These are phyloP conservation scores for Plectrocnemia conspersa DNA, from an alignment of 1,140 invertebrate genomes.

Conservation along the genomic window DNA sequence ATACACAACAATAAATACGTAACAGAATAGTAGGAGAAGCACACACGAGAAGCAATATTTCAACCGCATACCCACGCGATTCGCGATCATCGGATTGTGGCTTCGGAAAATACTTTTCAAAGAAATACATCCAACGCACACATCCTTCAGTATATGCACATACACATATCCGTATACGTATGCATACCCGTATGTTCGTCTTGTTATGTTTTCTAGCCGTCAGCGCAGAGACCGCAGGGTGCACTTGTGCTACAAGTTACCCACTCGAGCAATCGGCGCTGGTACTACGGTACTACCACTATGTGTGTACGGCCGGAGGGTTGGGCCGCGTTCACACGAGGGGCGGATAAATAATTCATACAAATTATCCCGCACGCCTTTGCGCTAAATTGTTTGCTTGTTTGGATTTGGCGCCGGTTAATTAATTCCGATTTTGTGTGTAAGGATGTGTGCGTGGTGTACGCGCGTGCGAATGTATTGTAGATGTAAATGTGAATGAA, in stretches of 20 bases:
- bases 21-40: too few species aligned
- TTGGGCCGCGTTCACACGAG: background rate
- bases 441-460: too few species aligned
- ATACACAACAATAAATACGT: too few species aligned
- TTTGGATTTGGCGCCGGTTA: background rate
- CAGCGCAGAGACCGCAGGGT: slow-evolving; percentile 15
- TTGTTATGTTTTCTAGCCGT: too few species aligned
- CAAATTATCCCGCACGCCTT: background rate
- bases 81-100: too few species aligned
- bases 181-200: too few species aligned
- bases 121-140: background rate
- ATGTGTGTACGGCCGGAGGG: slow-evolving; percentile 9
- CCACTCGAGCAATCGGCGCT: slow-evolving; percentile 16
- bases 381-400: background rate
- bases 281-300: background rate
- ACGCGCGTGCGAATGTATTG: too few species aligned
- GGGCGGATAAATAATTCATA: too few species aligned
- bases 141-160: background rate
- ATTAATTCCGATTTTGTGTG: too few species aligned
- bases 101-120: background rate
- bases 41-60: too few species aligned
- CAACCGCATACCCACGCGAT: too few species aligned
- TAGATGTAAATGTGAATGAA: too few species aligned
- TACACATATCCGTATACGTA: background rate
- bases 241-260: slow-evolving; percentile 24